Conservation (phyloP, 2,113 vertebrate species). For the Piaya cayana region DNA sequence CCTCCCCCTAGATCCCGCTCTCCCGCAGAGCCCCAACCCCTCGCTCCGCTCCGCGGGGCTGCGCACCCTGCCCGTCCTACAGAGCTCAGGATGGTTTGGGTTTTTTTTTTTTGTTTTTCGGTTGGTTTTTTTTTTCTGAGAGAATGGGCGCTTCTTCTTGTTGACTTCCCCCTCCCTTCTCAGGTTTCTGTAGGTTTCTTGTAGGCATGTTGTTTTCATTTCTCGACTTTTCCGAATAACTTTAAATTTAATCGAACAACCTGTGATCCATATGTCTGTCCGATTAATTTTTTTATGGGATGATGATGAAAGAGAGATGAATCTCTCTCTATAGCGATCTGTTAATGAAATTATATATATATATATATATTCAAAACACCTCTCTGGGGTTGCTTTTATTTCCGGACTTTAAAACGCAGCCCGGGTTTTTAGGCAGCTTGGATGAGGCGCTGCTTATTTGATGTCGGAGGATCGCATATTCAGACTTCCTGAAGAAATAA, state of each 20-base stretch:
- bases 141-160: neutral
- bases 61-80: neutral
- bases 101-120: no score
- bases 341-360: slow-evolving; percentile 29
- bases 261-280: slow-evolving; percentile 50
- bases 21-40: neutral
- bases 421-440: neutral
- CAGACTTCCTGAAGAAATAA: neutral
- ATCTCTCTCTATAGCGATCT: slow-evolving; percentile 18
- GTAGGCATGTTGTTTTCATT: slow-evolving; percentile 14
- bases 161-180: neutral
- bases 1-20: neutral
- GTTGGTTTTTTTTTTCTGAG: no score
- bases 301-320: slow-evolving; percentile 58
- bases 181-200: slow-evolving; percentile 2
- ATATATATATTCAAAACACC: slow-evolving; percentile 16
- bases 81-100: no score
- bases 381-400: slow-evolving; percentile 42
- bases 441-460: neutral
- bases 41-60: neutral
- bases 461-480: neutral
- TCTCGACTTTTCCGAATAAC: slow-evolving; percentile 2
- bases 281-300: slow-evolving; percentile 36
- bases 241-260: slow-evolving; percentile 45
- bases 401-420: neutral